phyloP scores from a whole-genome alignment of 2,113 vertebrate genomes.

The Poecilia latipinna region DNA sequence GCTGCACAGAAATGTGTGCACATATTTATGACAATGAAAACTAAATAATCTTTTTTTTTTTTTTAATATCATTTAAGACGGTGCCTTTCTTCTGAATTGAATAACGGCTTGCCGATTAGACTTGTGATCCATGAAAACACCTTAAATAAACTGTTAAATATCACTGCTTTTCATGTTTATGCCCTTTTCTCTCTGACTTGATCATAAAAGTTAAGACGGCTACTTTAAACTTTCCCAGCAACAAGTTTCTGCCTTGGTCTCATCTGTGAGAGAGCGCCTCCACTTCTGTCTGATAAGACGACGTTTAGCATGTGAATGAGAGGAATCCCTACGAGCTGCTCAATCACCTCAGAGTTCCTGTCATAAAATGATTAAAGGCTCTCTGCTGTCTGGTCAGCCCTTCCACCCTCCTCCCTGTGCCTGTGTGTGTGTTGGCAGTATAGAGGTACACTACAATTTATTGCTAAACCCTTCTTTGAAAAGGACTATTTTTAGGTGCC shows the following conservation, averaged over 20 bases:
- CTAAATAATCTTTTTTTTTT: neutral
- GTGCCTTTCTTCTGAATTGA: neutral
- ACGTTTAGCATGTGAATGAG: slow-evolving; percentile 74
- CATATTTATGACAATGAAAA: neutral
- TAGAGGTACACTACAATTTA: slow-evolving; percentile 20
- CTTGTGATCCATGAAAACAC: neutral
- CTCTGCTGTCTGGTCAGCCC: slow-evolving; percentile 55
- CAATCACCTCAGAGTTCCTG: slow-evolving; percentile 79
- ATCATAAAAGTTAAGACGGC: too few relatives aligned
- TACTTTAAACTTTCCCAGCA: too few relatives aligned
- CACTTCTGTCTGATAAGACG: slow-evolving; percentile 71
- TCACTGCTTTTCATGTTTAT: neutral
- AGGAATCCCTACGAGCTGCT: slow-evolving; percentile 59
- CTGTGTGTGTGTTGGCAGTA: slow-evolving; percentile 23
- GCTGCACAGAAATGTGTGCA: slow-evolving; percentile 8
- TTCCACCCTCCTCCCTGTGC: slow-evolving; percentile 6
- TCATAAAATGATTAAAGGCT: slow-evolving; percentile 81
- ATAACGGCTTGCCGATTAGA: neutral
- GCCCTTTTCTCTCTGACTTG: neutral
- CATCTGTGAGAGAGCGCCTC: slow-evolving; percentile 33
- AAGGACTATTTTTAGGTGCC: slow-evolving; percentile 30
- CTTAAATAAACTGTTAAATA: neutral
- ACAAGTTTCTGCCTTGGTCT: slow-evolving; percentile 14
- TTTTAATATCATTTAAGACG: neutral
- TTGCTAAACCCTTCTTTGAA: slow-evolving; percentile 20